These are phyloP conservation scores for Tichodroma muraria DNA, from an alignment of 2,113 vertebrate species.

Conservation along the genomic window DNA sequence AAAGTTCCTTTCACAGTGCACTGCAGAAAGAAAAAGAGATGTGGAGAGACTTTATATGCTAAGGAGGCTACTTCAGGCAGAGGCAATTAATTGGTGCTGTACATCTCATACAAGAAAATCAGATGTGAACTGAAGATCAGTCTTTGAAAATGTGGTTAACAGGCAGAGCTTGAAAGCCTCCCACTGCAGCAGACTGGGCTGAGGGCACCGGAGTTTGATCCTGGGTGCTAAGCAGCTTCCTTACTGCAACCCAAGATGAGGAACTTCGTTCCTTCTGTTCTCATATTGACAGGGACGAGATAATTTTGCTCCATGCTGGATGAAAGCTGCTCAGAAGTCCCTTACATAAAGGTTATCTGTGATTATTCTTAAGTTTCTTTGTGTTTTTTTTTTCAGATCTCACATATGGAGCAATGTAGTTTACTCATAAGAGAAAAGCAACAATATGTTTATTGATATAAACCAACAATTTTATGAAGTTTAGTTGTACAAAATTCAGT, in stretches of 20 bases:
- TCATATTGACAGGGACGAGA: neutral
- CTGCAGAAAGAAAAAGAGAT: neutral
- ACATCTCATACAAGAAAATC: neutral
- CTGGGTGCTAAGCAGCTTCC: neutral
- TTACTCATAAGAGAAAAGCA: neutral
- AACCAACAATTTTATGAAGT: neutral
- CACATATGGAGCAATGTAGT: rapidly evolving
- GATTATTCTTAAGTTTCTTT: neutral
- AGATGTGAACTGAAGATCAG: neutral
- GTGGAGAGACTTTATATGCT: neutral
- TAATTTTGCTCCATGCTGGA: neutral
- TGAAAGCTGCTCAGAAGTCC: neutral
- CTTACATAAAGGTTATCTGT: neutral
- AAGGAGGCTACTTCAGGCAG: neutral
- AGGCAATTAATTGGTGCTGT: neutral
- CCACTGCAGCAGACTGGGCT: neutral
- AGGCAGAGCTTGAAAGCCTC: neutral
- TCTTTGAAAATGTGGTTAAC: constrained; percentile 12
- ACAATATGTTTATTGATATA: neutral
- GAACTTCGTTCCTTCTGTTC: neutral
- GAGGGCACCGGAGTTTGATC: neutral
- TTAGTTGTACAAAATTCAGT: neutral
- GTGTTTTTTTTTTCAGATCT: neutral
- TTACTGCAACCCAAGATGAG: neutral
- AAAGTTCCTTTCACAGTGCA: neutral